phyloP scores from a whole-genome alignment of 2,888 invertebrate species.

The Acleris sparsana region DNA sequence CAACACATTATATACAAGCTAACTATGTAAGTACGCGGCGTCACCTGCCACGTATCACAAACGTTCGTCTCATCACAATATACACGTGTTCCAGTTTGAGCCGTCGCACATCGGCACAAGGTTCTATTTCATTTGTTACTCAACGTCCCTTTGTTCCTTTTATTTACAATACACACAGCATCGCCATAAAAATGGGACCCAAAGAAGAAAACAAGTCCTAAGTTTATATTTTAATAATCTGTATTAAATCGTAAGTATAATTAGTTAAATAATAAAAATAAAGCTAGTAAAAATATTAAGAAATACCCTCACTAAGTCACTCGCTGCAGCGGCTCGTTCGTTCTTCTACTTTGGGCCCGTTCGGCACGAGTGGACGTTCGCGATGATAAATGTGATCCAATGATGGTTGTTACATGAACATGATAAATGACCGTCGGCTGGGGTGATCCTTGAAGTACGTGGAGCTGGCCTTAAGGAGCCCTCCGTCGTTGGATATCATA shows the following conservation, averaged over 20 bases:
- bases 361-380: too few relatives aligned
- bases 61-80: neutral
- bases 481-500: too few relatives aligned
- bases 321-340: too few relatives aligned
- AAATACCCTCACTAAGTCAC: too few relatives aligned
- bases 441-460: too few relatives aligned
- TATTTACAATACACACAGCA: neutral
- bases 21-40: slow-evolving; percentile 2
- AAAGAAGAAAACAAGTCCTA: too few relatives aligned
- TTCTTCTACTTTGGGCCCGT: too few relatives aligned
- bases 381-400: too few relatives aligned
- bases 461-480: too few relatives aligned
- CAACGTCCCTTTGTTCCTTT: neutral
- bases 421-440: too few relatives aligned
- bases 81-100: neutral
- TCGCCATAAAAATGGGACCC: neutral
- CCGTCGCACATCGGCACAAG: neutral
- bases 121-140: slow-evolving; percentile 4
- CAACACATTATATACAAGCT: slow-evolving; percentile 6
- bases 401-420: too few relatives aligned
- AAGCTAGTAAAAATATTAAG: neutral
- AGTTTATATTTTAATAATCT: too few relatives aligned
- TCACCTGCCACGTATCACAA: slow-evolving; percentile 20
- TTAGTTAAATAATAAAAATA: neutral
- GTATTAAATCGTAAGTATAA: neutral